Percentiles rank a stretch among this genome's conserved stretches.
phyloP scores from a whole-genome alignment of 2,888 invertebrate species.

The Octonoba sinensis region DNA sequence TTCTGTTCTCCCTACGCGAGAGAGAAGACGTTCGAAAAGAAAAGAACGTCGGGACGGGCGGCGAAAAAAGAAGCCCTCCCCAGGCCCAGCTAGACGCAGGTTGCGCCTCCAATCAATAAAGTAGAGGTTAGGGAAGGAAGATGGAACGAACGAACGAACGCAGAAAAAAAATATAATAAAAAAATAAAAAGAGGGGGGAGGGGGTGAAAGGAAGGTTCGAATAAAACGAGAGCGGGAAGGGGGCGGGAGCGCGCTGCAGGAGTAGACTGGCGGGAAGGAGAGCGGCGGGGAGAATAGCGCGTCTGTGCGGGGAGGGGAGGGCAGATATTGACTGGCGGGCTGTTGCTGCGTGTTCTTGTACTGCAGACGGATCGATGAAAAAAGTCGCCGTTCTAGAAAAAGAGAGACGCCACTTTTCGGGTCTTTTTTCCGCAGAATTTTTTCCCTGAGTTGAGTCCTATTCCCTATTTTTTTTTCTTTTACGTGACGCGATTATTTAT shows the following conservation, averaged over 20 bases:
- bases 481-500: slow-evolving; percentile 33
- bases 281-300: slow-evolving; percentile 5
- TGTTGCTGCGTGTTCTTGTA: slow-evolving; percentile 43
- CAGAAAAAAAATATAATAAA: slow-evolving; percentile 24
- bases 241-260: slow-evolving; percentile 5
- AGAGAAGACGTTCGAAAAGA: slow-evolving; percentile 47
- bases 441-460: slow-evolving; percentile 21
- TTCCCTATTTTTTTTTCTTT: slow-evolving; percentile 16
- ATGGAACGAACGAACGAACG: slow-evolving; percentile 28
- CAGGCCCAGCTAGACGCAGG: slow-evolving; percentile 52
- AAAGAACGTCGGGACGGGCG: slow-evolving; percentile 55
- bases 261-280: slow-evolving; percentile 9
- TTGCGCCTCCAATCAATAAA: slow-evolving; percentile 64
- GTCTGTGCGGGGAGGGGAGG: slow-evolving; percentile 14
- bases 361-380: slow-evolving; percentile 63
- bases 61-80: slow-evolving; percentile 2
- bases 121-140: slow-evolving; percentile 48
- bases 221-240: slow-evolving; percentile 34
- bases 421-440: slow-evolving; percentile 36
- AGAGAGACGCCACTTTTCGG: slow-evolving; percentile 59
- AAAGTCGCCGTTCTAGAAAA: slow-evolving; percentile 60
- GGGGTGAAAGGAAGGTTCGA: background rate
- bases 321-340: slow-evolving; percentile 62
- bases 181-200: slow-evolving; percentile 20
- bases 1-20: slow-evolving; percentile 41